Conservation (phyloP, 1,140 invertebrate genomes). For the Eufriesea mexicana region DNA sequence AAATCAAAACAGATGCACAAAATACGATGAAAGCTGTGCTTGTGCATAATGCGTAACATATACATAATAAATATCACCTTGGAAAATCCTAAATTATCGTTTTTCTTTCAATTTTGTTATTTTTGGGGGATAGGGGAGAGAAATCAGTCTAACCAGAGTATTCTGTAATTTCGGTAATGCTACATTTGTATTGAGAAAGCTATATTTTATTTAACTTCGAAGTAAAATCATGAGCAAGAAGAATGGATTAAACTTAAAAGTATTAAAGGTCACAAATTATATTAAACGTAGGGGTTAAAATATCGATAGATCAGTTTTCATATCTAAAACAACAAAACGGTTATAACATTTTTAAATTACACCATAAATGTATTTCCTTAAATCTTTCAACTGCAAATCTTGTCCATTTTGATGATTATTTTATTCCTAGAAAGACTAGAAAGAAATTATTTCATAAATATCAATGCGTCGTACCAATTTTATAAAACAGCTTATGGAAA, state of each 20-base stretch:
- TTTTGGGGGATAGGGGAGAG: neutral
- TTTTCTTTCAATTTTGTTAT: too few relatives aligned
- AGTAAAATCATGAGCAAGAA: neutral
- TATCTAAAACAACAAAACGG: neutral
- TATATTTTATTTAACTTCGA: neutral
- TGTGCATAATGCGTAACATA: constrained; percentile 25
- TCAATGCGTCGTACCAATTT: neutral
- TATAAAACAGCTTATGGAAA: neutral
- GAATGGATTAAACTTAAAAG: neutral
- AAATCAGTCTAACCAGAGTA: constrained; percentile 26
- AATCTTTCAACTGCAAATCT: neutral
- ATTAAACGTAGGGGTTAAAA: neutral
- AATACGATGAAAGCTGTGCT: constrained; percentile 40
- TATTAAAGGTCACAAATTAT: neutral
- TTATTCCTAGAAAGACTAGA: neutral
- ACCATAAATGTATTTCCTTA: neutral
- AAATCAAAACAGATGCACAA: constrained; percentile 11
- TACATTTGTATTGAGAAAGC: constrained; percentile 36
- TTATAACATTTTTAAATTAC: neutral
- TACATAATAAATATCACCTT: neutral
- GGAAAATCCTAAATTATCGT: constrained; percentile 11
- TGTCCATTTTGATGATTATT: neutral
- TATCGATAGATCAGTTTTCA: neutral
- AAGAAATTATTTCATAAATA: neutral
- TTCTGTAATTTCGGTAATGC: constrained; percentile 19